These are phyloP conservation scores for Macheiramphus alcinus DNA, from an alignment of 2,113 vertebrate species.

Conservation along the genomic window DNA sequence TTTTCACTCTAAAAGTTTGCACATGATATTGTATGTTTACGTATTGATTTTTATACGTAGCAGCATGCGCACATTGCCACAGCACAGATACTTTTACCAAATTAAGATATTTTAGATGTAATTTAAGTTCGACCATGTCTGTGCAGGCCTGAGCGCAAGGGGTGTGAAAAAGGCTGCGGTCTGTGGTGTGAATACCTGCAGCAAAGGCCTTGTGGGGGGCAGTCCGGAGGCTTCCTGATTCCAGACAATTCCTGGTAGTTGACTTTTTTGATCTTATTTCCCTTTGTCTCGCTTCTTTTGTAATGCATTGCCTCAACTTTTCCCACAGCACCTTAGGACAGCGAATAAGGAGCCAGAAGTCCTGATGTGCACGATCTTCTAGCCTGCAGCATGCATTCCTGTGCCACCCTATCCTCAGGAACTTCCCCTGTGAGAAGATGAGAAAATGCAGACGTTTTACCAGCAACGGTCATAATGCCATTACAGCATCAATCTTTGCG, in stretches of 20 bases:
- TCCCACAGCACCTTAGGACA: not conserved
- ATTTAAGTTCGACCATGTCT: not conserved
- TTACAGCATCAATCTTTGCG: too few relatives aligned
- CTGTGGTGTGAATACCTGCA: not conserved
- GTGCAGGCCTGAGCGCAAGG: not conserved
- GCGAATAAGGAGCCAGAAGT: not conserved
- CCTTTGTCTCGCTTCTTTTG: rapidly evolving
- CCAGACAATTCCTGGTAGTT: rapidly evolving
- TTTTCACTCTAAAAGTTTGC: not conserved
- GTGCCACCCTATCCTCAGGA: not conserved
- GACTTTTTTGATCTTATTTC: not conserved
- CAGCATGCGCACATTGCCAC: not conserved
- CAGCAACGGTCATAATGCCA: not conserved
- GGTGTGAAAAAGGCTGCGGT: not conserved
- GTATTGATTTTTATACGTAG: not conserved
- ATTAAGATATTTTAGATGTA: not conserved
- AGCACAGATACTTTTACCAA: not conserved
- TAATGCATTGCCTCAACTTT: not conserved
- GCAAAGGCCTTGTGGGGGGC: not conserved
- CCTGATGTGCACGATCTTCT: not conserved
- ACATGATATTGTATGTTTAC: not conserved
- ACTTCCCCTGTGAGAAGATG: not conserved
- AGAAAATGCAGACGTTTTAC: not conserved
- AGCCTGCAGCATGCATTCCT: not conserved
- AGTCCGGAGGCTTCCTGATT: not conserved